Conservation (phyloP, 2,113 vertebrate species). For the Seriola quinqueradiata region DNA sequence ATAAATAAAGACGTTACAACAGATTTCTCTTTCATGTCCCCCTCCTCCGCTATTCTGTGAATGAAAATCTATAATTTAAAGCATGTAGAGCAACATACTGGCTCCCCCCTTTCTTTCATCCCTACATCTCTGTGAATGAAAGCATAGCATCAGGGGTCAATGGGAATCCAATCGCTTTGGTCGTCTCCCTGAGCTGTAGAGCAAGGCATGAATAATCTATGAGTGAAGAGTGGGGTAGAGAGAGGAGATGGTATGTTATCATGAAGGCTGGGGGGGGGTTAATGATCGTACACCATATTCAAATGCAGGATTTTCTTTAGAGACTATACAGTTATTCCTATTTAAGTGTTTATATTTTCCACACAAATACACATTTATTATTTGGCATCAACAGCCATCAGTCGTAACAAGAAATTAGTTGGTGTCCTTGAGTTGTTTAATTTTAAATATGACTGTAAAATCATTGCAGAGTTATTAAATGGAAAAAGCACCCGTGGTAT, state of each 20-base stretch:
- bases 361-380: background rate
- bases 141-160: constrained; percentile 35
- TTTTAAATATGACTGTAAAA: background rate
- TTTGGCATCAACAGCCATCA: background rate
- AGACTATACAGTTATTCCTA: background rate
- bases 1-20: background rate
- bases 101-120: constrained; percentile 25
- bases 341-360: background rate
- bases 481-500: background rate
- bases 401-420: background rate
- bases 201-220: constrained; percentile 63
- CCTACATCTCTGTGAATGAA: constrained; percentile 62
- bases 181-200: constrained; percentile 20
- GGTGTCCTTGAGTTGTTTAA: background rate
- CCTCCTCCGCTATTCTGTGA: constrained; percentile 39
- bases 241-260: background rate
- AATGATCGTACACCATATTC: background rate
- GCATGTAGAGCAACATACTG: constrained; percentile 20
- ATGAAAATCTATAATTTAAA: constrained; percentile 69
- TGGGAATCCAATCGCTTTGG: constrained; percentile 51
- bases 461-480: background rate
- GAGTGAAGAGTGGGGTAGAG: background rate
- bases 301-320: background rate
- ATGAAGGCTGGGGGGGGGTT: background rate
- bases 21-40: background rate